These are phyloP conservation scores for Ferdinandea cuprea DNA, from an alignment of 2,888 invertebrate species.

Conservation along the genomic window DNA sequence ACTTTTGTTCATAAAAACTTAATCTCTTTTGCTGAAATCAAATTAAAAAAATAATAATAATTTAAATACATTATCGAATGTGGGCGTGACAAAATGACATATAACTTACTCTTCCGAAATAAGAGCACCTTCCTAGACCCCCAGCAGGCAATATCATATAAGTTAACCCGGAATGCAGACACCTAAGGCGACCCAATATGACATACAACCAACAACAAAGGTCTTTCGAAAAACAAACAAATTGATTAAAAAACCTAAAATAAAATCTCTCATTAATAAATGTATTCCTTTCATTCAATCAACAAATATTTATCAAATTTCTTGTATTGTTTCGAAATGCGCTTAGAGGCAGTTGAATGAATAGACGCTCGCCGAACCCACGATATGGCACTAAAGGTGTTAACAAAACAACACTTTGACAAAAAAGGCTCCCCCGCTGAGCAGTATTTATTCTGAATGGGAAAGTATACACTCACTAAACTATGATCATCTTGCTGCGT, in stretches of 20 bases:
- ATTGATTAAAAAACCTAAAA: conserved; percentile 42
- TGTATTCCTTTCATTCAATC: conserved; percentile 61
- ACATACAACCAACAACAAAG: neutral
- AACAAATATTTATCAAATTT: conserved; percentile 60
- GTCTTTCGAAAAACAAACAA: conserved; percentile 33
- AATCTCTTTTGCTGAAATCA: no score
- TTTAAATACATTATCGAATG: no score
- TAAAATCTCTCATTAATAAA: conserved; percentile 57
- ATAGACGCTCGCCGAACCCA: conserved; percentile 12
- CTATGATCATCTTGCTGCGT: conserved; percentile 54
- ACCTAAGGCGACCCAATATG: conserved; percentile 15
- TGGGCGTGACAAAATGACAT: neutral
- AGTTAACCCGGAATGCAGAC: neutral
- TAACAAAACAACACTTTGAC: conserved; percentile 66
- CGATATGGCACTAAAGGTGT: conserved; percentile 60
- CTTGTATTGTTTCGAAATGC: conserved; percentile 28
- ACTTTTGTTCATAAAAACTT: no score
- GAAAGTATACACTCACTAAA: conserved; percentile 42
- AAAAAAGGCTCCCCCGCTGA: conserved; percentile 67
- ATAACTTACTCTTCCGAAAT: neutral
- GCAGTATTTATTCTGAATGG: conserved; percentile 49
- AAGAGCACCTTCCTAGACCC: conserved; percentile 14
- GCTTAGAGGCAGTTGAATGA: neutral
- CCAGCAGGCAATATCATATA: conserved; percentile 35
- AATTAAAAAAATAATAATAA: no score